Evolutionary conservation across 2,888 invertebrate genomes (phyloP).

Genomic region (Diplolepis rosae): DNA sequence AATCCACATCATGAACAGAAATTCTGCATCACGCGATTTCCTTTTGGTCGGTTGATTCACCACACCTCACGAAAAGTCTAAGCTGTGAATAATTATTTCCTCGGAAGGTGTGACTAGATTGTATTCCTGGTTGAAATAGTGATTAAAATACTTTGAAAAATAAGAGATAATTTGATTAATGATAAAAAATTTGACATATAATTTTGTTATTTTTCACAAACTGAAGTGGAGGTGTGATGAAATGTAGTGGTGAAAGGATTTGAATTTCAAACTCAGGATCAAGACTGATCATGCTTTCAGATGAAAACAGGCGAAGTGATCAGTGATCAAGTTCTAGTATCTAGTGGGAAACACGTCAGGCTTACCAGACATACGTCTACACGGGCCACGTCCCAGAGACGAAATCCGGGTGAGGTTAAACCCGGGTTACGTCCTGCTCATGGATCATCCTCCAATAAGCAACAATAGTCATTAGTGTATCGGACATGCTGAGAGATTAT

Average conservation of each 20-base stretch:
- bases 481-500: slow-evolving; percentile 52
- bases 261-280: too few species aligned
- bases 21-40: slow-evolving; percentile 29
- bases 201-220: too few species aligned
- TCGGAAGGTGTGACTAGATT: neutral
- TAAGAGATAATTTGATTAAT: too few species aligned
- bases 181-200: too few species aligned
- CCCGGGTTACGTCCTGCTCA: slow-evolving; percentile 53
- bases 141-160: too few species aligned
- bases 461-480: slow-evolving; percentile 71
- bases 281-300: too few species aligned
- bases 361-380: slow-evolving; percentile 64
- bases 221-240: too few species aligned
- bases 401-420: slow-evolving; percentile 38
- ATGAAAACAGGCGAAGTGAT: too few species aligned
- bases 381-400: slow-evolving; percentile 49
- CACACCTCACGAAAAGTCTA: neutral
- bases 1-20: slow-evolving; percentile 5
- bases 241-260: too few species aligned
- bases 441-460: slow-evolving; percentile 64
- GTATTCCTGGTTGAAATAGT: neutral
- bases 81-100: slow-evolving; percentile 19
- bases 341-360: slow-evolving; percentile 58
- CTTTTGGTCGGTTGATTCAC: slow-evolving; percentile 13
- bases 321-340: slow-evolving; percentile 31